A percentile compares a stretch with the other conserved stretches of the same genome.
These are phyloP conservation scores for Macquaria ambigua DNA, from an alignment of 2,113 vertebrate genomes.

Conservation along the genomic window DNA sequence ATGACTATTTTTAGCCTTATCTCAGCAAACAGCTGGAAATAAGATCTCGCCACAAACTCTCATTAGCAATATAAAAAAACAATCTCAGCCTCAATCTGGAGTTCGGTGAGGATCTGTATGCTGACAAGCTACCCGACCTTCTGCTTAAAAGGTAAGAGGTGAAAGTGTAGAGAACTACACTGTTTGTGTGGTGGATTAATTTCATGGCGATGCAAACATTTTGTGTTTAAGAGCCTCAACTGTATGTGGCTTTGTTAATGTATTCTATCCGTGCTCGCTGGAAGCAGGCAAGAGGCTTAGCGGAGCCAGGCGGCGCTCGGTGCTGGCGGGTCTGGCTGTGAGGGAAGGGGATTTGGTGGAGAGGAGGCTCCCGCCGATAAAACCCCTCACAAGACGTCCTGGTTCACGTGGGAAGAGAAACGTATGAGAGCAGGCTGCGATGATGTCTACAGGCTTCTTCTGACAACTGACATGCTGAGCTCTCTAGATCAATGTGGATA, in stretches of 20 bases:
- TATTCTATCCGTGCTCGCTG: constrained; percentile 59
- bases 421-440: background rate
- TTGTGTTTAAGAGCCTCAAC: constrained; percentile 38
- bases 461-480: constrained; percentile 35
- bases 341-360: constrained; percentile 62
- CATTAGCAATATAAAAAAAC: constrained; percentile 42
- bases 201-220: constrained; percentile 25
- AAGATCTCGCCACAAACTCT: constrained; percentile 54
- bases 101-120: background rate
- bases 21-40: constrained; percentile 68
- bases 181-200: constrained; percentile 24
- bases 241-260: constrained; percentile 60
- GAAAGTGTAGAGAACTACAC: background rate
- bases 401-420: constrained; percentile 31
- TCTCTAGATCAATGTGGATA: constrained; percentile 14
- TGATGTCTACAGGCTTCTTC: constrained; percentile 2
- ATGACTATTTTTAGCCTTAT: constrained; percentile 73
- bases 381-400: constrained; percentile 39
- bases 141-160: constrained; percentile 5
- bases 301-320: constrained; percentile 33
- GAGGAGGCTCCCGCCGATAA: constrained; percentile 35
- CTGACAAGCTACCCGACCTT: background rate
- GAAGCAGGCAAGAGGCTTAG: constrained; percentile 60
- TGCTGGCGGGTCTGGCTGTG: constrained; percentile 48
- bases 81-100: constrained; percentile 35